These are phyloP conservation scores for Danio choprae DNA, from an alignment of 2,797 vertebrate genomes.

Conservation along the genomic window DNA sequence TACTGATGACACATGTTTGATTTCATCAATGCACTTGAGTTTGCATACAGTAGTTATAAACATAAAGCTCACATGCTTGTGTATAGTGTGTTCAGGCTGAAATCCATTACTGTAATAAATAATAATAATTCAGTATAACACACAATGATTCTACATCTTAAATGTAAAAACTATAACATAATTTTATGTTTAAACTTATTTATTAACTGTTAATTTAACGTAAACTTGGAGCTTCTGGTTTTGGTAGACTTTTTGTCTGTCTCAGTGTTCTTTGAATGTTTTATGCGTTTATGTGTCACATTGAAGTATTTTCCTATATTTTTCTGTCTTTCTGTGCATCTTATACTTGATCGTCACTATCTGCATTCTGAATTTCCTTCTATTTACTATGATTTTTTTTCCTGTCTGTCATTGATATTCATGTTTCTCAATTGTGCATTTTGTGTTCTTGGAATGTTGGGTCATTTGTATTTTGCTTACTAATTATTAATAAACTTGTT, in stretches of 20 bases:
- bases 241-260: not conserved
- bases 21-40: not conserved
- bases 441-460: slow-evolving; percentile 49
- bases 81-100: not conserved
- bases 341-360: slow-evolving; percentile 14
- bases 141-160: not conserved
- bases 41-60: not conserved
- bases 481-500: slow-evolving; percentile 71
- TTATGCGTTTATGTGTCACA: not conserved
- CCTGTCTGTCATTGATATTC: not conserved
- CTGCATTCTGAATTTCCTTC: slow-evolving; percentile 35
- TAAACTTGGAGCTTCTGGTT: not conserved
- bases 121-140: not conserved
- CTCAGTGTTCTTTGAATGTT: not conserved
- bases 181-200: not conserved
- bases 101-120: not conserved
- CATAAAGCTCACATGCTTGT: not conserved
- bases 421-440: slow-evolving; percentile 37
- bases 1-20: not conserved
- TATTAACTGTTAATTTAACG: not conserved
- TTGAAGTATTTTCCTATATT: slow-evolving; percentile 7
- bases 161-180: not conserved
- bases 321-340: slow-evolving; percentile 34
- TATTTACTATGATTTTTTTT: slow-evolving; percentile 29
- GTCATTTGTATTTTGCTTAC: slow-evolving; percentile 64